Conservation (phyloP, 1,140 invertebrate genomes). For the Paraescarpia echinospica region DNA sequence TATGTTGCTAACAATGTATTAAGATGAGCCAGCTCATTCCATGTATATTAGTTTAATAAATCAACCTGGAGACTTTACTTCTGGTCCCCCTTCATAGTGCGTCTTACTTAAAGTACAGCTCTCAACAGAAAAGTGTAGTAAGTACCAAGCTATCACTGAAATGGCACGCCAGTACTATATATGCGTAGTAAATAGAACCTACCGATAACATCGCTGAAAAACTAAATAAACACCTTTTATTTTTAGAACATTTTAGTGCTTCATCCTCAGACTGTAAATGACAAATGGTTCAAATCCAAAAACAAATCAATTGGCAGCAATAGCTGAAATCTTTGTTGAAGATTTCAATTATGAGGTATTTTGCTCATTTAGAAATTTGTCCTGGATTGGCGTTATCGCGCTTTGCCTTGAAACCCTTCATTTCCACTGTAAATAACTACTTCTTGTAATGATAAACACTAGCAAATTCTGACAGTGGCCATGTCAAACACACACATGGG, state of each 20-base stretch:
- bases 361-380: too few species aligned
- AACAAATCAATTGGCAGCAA: not conserved
- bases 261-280: too few species aligned
- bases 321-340: too few species aligned
- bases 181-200: too few species aligned
- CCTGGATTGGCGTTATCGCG: too few species aligned
- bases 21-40: not conserved
- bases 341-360: too few species aligned
- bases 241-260: too few species aligned
- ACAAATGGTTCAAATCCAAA: not conserved
- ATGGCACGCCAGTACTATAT: not conserved
- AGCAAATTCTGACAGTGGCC: not conserved
- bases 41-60: too few species aligned
- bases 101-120: not conserved
- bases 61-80: not conserved
- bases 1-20: not conserved
- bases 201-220: too few species aligned
- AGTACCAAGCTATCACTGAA: not conserved
- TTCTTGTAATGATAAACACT: not conserved
- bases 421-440: not conserved
- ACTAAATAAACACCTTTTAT: too few species aligned
- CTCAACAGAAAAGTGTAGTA: not conserved
- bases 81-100: not conserved
- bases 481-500: not conserved
- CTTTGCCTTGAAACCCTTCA: too few species aligned